Evolutionary conservation across 2,888 invertebrate species (phyloP), one percentile per base, ranked within the genome.

Genomic region (Ormyrus labotus): DNA sequence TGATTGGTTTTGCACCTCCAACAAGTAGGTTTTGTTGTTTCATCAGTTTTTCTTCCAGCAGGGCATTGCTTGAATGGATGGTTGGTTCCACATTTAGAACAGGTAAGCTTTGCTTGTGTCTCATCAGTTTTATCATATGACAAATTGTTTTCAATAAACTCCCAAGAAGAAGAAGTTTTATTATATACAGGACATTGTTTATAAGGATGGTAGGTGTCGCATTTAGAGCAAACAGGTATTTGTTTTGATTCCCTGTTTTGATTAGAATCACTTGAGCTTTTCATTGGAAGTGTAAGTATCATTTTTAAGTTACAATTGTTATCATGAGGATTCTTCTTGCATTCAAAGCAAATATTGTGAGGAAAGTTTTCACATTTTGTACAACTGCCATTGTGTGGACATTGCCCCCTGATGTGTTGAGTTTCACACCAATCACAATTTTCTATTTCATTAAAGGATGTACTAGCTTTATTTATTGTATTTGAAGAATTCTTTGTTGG

Each of bases 41-140:
- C 34, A 34, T 34, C 34, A 34, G 34, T 34, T 34, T 34, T 34
- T 34, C 2, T 34, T 34, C 34, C 34, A 34, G 85, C 86, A 50
- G 84, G 85, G 69, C 86, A 86, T 8, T 73, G 10, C 45, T 8
- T 69, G 0, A 6, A 9, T 2, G 72, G 69, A 81, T 87, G 87
- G 0, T 9, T 61, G 5, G 1, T 10, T 7, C 76, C 69, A 76
- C 86, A 86, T 73, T 64, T 84, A 60, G 76, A 71, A 68, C 85
- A 87, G 11, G 0, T 1, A 10, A 7, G 57, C 50, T 13, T 82
- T 47, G 60, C 5, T 11, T 61, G 50, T 4, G 7, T n/a, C 19
- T 57, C 11, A 48, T 71, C 47, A 60, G 13, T 57, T 50, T 50
- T 9, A 34, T 34, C 34, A 34, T 34, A 34, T 34, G 34, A 34